These are phyloP conservation scores for Enteromius radiatus DNA, from an alignment of 2,797 vertebrate species.

Conservation along the genomic window DNA sequence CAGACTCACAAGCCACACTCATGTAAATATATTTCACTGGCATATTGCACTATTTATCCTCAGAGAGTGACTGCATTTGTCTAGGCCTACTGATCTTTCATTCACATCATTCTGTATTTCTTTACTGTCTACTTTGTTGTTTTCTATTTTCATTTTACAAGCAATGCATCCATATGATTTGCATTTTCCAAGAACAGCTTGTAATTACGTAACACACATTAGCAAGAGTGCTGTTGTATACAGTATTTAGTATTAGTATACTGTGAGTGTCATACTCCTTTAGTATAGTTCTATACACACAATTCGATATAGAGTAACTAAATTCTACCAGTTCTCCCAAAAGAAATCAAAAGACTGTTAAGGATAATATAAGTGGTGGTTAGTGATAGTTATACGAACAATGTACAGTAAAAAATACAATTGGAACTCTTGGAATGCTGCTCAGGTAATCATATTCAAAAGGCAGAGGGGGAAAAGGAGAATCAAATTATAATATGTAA, in stretches of 20 bases:
- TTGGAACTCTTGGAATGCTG: background rate
- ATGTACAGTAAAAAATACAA: background rate
- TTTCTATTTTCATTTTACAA: background rate
- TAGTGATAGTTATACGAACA: background rate
- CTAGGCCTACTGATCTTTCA: background rate
- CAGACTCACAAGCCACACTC: constrained; percentile 63
- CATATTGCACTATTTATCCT: constrained; percentile 23
- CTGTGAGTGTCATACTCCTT: background rate
- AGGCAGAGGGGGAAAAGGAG: no score
- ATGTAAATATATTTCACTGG: constrained; percentile 28
- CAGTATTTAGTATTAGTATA: background rate
- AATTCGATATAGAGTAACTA: background rate
- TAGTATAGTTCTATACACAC: background rate
- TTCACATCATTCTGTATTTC: no score
- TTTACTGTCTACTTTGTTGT: no score
- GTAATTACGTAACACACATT: background rate
- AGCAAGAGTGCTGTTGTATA: background rate
- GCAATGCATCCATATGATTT: no score
- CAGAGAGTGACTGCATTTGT: constrained; percentile 49
- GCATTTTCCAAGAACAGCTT: background rate
- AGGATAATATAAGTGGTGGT: background rate
- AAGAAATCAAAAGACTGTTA: background rate
- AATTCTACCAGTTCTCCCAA: background rate
- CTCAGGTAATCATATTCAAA: background rate
- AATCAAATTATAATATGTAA: background rate